Percentiles rank a stretch among this genome's conserved stretches.
Conservation (phyloP, 2,888 invertebrate genomes). For the Amblyjoppa proteus region DNA sequence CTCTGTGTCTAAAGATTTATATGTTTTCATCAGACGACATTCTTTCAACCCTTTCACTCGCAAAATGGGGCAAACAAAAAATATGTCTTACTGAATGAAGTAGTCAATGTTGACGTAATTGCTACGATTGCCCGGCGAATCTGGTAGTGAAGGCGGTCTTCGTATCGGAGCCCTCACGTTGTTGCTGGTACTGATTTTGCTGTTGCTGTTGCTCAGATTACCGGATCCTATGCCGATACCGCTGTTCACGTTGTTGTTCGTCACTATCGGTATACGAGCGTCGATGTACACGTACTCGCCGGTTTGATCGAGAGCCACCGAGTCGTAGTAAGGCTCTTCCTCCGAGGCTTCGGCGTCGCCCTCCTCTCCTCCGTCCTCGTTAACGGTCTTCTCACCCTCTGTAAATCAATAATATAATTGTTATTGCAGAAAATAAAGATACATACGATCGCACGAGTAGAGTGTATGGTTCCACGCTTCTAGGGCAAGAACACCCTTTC, state of each 20-base stretch:
- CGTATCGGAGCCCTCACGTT: constrained; percentile 78
- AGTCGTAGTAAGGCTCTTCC: constrained; percentile 86
- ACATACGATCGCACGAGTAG: too few species aligned
- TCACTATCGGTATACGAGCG: constrained; percentile 86
- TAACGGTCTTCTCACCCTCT: constrained; percentile 82
- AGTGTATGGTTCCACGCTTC: too few species aligned
- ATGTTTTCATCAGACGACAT: background rate
- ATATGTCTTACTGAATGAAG: constrained; percentile 90
- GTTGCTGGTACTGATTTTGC: constrained; percentile 51
- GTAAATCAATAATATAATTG: constrained; percentile 15
- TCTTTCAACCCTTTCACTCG: background rate
- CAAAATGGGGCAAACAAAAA: constrained; percentile 68
- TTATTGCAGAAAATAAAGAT: constrained; percentile 3
- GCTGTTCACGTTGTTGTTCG: constrained; percentile 77
- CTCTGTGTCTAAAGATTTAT: constrained; percentile 77
- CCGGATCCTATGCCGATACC: constrained; percentile 51
- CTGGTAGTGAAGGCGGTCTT: constrained; percentile 87
- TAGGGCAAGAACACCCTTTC: too few species aligned
- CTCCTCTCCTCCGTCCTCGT: constrained; percentile 82
- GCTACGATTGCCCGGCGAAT: constrained; percentile 92
- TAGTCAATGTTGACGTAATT: constrained; percentile 98
- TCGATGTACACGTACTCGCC: constrained; percentile 92
- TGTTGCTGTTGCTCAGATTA: constrained; percentile 62
- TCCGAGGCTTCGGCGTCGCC: constrained; percentile 84
- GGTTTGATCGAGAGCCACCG: constrained; percentile 85